phyloP scores from a whole-genome alignment of 2,113 vertebrate species.

The Sander lucioperca region DNA sequence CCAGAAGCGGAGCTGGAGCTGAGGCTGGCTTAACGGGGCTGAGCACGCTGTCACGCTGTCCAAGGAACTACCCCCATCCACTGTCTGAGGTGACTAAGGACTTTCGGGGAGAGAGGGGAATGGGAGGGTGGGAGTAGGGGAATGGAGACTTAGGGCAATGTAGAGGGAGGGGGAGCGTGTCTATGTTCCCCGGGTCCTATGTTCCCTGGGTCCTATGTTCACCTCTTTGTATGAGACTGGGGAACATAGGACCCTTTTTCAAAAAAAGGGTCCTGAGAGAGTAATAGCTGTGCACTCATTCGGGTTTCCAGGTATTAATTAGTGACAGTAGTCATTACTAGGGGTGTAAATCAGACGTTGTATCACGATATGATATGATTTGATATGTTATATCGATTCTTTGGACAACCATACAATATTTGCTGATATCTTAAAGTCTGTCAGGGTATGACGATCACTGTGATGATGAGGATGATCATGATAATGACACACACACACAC shows the following conservation, averaged over 20 bases:
- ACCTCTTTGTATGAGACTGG: too few species aligned
- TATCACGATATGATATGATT: too few species aligned
- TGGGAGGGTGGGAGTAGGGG: not conserved
- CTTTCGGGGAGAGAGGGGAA: constrained; percentile 33
- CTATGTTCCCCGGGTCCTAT: too few species aligned
- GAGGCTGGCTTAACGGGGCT: constrained; percentile 67
- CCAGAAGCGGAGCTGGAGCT: constrained; percentile 59
- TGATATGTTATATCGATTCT: too few species aligned
- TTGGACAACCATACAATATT: too few species aligned
- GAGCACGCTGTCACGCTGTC: constrained; percentile 66
- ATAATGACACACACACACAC: constrained; percentile 49
- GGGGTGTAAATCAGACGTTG: too few species aligned
- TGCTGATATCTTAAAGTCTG: too few species aligned
- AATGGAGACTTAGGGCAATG: not conserved
- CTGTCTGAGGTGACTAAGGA: constrained; percentile 77
- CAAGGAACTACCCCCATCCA: constrained; percentile 59
- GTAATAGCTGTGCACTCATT: not conserved
- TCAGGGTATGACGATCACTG: constrained; percentile 34
- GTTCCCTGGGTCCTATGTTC: too few species aligned
- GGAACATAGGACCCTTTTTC: too few species aligned
- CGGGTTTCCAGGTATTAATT: constrained; percentile 12
- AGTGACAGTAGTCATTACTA: not conserved
- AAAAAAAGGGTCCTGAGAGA: too few species aligned
- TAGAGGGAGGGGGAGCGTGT: not conserved
- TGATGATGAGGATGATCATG: constrained; percentile 50